Evolutionary conservation across 1,140 invertebrate genomes (phyloP).

Genomic region (Drosophila auraria): DNA sequence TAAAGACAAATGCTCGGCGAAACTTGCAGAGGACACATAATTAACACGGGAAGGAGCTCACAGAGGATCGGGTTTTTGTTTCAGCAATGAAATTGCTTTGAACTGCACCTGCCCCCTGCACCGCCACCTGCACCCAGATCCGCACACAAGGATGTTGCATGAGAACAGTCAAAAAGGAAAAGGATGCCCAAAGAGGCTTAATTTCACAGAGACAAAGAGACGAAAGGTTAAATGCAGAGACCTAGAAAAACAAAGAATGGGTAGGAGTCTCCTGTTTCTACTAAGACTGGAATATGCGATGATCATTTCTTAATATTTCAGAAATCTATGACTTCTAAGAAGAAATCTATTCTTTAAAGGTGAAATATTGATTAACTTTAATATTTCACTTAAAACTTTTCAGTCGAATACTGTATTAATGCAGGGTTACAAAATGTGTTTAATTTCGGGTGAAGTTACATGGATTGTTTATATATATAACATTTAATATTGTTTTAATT

Average conservation of each 20-base stretch:
- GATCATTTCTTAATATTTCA: too few species aligned
- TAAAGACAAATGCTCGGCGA: slow-evolving; percentile 77
- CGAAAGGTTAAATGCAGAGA: neutral
- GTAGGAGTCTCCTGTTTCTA: too few species aligned
- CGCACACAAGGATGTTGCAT: slow-evolving; percentile 30
- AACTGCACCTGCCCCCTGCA: slow-evolving; percentile 44
- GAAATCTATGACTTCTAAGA: too few species aligned
- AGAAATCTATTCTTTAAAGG: too few species aligned
- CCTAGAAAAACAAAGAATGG: neutral
- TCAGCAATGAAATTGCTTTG: slow-evolving; percentile 53
- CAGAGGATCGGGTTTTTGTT: slow-evolving; percentile 42
- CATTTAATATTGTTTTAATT: too few species aligned
- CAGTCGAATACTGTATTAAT: too few species aligned
- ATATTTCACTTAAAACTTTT: too few species aligned
- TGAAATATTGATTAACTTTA: too few species aligned
- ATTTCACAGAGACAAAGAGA: slow-evolving; percentile 18
- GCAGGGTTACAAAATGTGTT: too few species aligned
- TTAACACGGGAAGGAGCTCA: slow-evolving; percentile 44
- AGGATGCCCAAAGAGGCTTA: slow-evolving; percentile 12
- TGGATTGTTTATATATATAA: too few species aligned
- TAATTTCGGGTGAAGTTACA: too few species aligned
- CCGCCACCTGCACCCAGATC: neutral
- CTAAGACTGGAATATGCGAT: too few species aligned
- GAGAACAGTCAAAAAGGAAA: slow-evolving; percentile 13
- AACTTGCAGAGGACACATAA: slow-evolving; percentile 62